phyloP scores from a whole-genome alignment of 2,888 invertebrate genomes.

The Eupithecia vulgata region DNA sequence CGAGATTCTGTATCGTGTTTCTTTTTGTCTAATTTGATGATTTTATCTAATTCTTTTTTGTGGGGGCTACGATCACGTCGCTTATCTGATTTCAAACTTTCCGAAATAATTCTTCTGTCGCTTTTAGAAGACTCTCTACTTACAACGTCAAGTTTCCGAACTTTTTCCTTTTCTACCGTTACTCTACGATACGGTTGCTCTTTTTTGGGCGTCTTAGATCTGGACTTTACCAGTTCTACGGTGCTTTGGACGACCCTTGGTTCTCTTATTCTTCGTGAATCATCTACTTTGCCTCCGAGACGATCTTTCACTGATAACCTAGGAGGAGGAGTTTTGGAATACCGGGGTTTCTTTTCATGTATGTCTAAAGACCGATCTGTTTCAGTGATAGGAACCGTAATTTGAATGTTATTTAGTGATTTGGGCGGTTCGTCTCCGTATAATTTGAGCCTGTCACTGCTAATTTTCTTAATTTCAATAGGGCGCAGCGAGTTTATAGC shows the following conservation, averaged over 20 bases:
- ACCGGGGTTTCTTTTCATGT: slow-evolving; percentile 72
- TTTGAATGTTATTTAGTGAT: slow-evolving; percentile 79
- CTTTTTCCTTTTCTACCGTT: slow-evolving; percentile 76
- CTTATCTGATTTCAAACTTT: slow-evolving; percentile 60
- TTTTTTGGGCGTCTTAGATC: slow-evolving; percentile 79
- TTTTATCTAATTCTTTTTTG: slow-evolving; percentile 61
- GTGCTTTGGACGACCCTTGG: slow-evolving; percentile 82
- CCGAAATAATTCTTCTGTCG: slow-evolving; percentile 61
- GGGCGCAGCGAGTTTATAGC: slow-evolving; percentile 92
- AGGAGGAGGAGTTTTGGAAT: slow-evolving; percentile 83
- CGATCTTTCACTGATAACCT: slow-evolving; percentile 91
- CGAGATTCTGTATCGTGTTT: slow-evolving; percentile 42
- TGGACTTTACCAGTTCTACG: slow-evolving; percentile 81
- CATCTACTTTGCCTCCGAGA: slow-evolving; percentile 90
- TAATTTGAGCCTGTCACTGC: slow-evolving; percentile 87
- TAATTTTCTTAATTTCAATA: slow-evolving; percentile 90
- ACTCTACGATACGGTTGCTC: slow-evolving; percentile 79
- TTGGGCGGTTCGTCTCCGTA: slow-evolving; percentile 83
- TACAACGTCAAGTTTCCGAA: slow-evolving; percentile 65
- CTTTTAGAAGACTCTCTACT: slow-evolving; percentile 58
- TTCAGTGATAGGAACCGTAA: slow-evolving; percentile 80
- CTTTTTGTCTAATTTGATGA: slow-evolving; percentile 61
- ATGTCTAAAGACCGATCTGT: slow-evolving; percentile 78
- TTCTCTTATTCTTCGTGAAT: slow-evolving; percentile 80
- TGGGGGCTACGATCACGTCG: slow-evolving; percentile 55